Evolutionary conservation across 2,888 invertebrate genomes (phyloP), one percentile per base, ranked within the genome.

Genomic region (Crioceris asparagi): DNA sequence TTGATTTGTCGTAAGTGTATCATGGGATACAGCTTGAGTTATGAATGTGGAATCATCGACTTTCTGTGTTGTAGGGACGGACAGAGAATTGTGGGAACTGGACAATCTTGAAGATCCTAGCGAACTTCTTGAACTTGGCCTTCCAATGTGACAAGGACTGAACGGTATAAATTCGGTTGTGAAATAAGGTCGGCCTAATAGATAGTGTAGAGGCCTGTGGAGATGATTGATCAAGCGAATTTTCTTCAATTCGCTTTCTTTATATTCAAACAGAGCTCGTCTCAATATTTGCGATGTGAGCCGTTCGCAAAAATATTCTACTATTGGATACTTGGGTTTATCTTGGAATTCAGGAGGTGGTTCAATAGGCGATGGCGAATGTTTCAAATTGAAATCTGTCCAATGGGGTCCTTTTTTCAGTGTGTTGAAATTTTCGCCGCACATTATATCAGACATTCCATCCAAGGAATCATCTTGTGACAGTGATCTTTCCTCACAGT

Each of bases 341-440:
- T 75, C 84, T 67, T 86, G 87, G 66, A 87, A 88, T 60, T 88
- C 84, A 11, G 79, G 80, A 11, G 88, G 88, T 43, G 88, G 88
- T 56, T 85, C 84, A 47, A 87, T 85, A 11, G 82, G 75, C 19
- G 71, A 67, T 36, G 72, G 56, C 50, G 72, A 71, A 34, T 76
- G 76, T 73, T 72, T 52, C 6, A 62, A 58, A 16, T 64, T 57
- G 17, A 66, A 49, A 42, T 70, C 70, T 15, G 60, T 62, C 68
- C 71, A 71, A 36, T 68, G 67, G 7, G 83, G 83, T 16, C 81
- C 83, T 63, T 85, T 85, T 57, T 84, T 85, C 44, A 85, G 68
- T 2, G 84, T 85, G 58, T 83, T 85, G 57, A 84, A 85, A 63
- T 83, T 81, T 60, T 83, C 83, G 10, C 80, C 79, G 51, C 82